Conservation (phyloP, 2,888 invertebrate genomes). For the Rutpela maculata region DNA sequence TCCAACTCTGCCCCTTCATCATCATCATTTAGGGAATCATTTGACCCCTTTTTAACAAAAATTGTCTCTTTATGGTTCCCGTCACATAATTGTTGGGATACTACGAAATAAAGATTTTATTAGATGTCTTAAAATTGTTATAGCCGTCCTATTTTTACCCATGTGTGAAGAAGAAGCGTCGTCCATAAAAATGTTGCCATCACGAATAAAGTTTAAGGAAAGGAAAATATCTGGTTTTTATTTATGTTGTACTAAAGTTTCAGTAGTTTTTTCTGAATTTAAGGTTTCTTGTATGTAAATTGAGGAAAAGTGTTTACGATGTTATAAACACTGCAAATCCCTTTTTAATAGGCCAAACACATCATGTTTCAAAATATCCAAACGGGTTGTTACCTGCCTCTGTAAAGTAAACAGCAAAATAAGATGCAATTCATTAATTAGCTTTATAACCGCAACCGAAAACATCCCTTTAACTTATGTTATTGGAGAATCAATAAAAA, state of each 20-base stretch:
- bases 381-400: too few relatives aligned
- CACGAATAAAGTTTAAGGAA: constrained; percentile 19
- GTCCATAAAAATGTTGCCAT: constrained; percentile 13
- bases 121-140: constrained; percentile 58
- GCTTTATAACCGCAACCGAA: too few relatives aligned
- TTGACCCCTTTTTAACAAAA: constrained; percentile 56
- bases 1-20: too few relatives aligned
- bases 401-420: too few relatives aligned
- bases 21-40: constrained; percentile 49
- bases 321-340: constrained; percentile 4
- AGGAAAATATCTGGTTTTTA: constrained; percentile 23
- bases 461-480: too few relatives aligned
- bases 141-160: constrained; percentile 59
- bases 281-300: constrained; percentile 3
- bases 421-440: too few relatives aligned
- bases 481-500: too few relatives aligned
- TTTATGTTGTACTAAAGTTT: constrained; percentile 15
- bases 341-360: not conserved
- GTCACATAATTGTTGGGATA: constrained; percentile 51
- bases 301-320: not conserved
- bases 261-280: constrained; percentile 8
- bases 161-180: constrained; percentile 57
- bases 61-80: constrained; percentile 55
- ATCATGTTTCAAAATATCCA: not conserved
- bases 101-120: constrained; percentile 62